A percentile compares a stretch with the other conserved stretches of the same genome.
Conservation (phyloP, 2,113 vertebrate genomes). For the Anolis sagrei region DNA sequence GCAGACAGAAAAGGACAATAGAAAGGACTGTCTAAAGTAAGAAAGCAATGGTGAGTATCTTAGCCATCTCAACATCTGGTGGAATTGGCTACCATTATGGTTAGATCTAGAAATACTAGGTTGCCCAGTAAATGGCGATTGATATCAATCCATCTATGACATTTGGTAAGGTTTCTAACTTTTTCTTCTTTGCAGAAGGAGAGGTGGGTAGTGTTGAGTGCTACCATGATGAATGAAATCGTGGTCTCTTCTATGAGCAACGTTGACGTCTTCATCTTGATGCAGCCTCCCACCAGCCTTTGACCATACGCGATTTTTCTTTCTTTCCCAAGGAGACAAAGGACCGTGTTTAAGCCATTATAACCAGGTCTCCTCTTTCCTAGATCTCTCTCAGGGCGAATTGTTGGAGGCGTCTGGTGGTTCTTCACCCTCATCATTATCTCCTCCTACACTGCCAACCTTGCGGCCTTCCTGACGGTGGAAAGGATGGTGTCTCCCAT, state of each 20-base stretch:
- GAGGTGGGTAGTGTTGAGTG: neutral
- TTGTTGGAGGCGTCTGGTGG: slow-evolving; percentile 99
- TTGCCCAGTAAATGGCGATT: neutral
- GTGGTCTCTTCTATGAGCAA: neutral
- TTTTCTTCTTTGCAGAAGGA: neutral
- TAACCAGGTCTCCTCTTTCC: slow-evolving; percentile 70
- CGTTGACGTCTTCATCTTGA: neutral
- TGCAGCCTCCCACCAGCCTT: too few species aligned
- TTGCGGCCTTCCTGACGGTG: slow-evolving; percentile 98
- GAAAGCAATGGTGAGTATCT: neutral
- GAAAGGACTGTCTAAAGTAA: neutral
- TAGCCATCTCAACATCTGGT: neutral
- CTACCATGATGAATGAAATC: neutral
- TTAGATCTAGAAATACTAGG: neutral
- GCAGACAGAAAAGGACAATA: neutral
- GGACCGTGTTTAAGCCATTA: slow-evolving; percentile 50
- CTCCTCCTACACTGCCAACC: slow-evolving; percentile 99
- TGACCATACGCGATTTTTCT: neutral
- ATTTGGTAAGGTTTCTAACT: neutral
- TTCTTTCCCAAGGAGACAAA: neutral
- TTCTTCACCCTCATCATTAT: slow-evolving; percentile 99
- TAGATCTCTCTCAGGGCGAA: slow-evolving; percentile 98
- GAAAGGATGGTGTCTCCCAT: slow-evolving; percentile 99
- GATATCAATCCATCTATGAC: neutral
- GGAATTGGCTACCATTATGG: neutral